A percentile compares a stretch with the other conserved stretches of the same genome.
Conservation (phyloP, 2,113 vertebrate genomes). For the Sander lucioperca region DNA sequence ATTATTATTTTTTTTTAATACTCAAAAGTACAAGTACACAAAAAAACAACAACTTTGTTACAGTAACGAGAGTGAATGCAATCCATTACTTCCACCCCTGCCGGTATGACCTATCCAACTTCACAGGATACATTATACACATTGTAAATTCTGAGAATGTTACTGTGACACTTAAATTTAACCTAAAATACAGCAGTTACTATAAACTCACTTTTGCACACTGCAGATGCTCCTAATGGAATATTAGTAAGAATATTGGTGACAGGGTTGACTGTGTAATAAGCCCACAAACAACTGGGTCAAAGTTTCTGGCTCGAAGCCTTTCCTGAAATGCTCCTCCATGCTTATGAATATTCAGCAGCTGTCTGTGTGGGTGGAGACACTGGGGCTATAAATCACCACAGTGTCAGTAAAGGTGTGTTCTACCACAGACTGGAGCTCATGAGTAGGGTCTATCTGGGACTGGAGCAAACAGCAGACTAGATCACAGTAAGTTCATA, state of each 20-base stretch:
- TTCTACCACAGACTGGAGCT: constrained; percentile 8
- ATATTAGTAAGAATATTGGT: not conserved
- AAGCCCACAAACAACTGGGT: constrained; percentile 29
- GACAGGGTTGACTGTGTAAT: not conserved
- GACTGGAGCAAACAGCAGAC: not conserved
- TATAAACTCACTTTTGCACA: not conserved
- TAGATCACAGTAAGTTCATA: constrained; percentile 42
- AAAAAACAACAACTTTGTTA: too few relatives aligned
- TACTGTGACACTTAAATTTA: not conserved
- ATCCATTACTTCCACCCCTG: too few relatives aligned
- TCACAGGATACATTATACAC: not conserved
- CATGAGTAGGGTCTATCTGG: not conserved
- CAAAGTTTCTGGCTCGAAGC: constrained; percentile 43
- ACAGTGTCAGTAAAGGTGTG: not conserved
- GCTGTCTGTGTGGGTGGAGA: constrained; percentile 49
- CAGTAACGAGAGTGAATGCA: too few relatives aligned
- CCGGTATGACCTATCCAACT: not conserved
- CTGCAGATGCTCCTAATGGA: not conserved
- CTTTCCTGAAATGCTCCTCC: not conserved
- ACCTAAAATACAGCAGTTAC: too few relatives aligned
- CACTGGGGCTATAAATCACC: constrained; percentile 51
- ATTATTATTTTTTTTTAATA: too few relatives aligned
- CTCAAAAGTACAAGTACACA: too few relatives aligned
- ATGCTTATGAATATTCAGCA: constrained; percentile 61
- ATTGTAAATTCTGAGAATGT: not conserved